A percentile compares a stretch with the other conserved stretches of the same genome.
These are phyloP conservation scores for Rhadina sibilatrix DNA, from an alignment of 2,113 vertebrate species.

Conservation along the genomic window DNA sequence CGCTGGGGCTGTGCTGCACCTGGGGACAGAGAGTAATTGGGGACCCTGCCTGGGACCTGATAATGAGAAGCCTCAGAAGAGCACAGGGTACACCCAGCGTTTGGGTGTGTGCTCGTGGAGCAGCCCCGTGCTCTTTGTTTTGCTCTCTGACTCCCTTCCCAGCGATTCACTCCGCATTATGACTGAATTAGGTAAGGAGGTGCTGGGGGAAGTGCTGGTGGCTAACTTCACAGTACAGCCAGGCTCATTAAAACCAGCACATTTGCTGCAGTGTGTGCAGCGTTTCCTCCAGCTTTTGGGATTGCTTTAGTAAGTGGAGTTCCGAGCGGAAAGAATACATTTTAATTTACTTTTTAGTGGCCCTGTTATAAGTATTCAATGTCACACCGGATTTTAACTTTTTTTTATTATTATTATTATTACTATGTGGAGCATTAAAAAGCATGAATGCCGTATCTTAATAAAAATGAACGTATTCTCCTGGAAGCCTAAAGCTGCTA, in stretches of 20 bases:
- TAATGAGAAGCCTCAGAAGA: not conserved
- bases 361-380: not conserved
- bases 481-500: not conserved
- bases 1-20: not conserved
- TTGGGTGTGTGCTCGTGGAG: not conserved
- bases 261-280: not conserved
- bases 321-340: not conserved
- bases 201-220: not conserved
- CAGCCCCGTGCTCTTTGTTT: not conserved
- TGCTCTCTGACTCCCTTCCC: not conserved
- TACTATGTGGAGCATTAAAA: not conserved
- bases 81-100: not conserved
- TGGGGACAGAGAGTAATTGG: not conserved
- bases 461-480: not conserved
- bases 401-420: not conserved
- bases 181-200: conserved; percentile 12
- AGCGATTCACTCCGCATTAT: not conserved
- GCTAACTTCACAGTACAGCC: not conserved
- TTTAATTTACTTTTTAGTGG: not conserved
- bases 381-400: not conserved
- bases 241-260: conserved; percentile 32
- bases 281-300: not conserved
- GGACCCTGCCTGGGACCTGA: not conserved
- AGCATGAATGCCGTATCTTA: not conserved
- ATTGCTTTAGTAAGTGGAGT: not conserved